Conservation (phyloP, 2,888 invertebrate genomes). For the Ichneumon xanthorius region DNA sequence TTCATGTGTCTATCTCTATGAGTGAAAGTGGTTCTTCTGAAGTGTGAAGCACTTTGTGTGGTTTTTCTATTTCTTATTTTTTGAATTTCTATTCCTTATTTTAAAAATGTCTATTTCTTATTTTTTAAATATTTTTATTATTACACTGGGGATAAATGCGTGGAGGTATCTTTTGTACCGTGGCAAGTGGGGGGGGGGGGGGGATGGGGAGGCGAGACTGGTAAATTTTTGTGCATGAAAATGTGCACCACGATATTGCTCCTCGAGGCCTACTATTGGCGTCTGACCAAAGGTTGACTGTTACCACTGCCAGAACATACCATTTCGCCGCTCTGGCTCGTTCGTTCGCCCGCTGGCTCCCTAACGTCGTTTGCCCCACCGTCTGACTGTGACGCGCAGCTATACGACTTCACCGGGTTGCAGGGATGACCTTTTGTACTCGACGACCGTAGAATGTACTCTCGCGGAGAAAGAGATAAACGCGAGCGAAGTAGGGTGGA, state of each 20-base stretch:
- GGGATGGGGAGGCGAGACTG: neutral
- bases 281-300: slow-evolving; percentile 51
- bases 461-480: neutral
- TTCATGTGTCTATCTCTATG: no score
- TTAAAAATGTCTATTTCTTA: no score
- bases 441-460: slow-evolving; percentile 4
- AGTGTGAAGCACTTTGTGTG: no score
- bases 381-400: slow-evolving; percentile 20
- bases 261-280: slow-evolving; percentile 41
- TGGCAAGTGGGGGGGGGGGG: neutral
- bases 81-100: no score
- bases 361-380: neutral
- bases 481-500: neutral
- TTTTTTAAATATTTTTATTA: no score
- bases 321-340: slow-evolving; percentile 19
- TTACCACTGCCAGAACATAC: slow-evolving; percentile 40
- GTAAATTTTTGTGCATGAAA: neutral
- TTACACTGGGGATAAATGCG: no score
- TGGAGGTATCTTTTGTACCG: no score
- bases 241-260: slow-evolving; percentile 1
- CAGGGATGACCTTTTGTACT: slow-evolving; percentile 20
- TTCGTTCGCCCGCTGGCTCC: slow-evolving; percentile 26
- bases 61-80: no score
- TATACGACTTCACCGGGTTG: neutral
- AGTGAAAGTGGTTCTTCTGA: no score